phyloP scores from a whole-genome alignment of 2,113 vertebrate genomes.

The Saccopteryx bilineata region DNA sequence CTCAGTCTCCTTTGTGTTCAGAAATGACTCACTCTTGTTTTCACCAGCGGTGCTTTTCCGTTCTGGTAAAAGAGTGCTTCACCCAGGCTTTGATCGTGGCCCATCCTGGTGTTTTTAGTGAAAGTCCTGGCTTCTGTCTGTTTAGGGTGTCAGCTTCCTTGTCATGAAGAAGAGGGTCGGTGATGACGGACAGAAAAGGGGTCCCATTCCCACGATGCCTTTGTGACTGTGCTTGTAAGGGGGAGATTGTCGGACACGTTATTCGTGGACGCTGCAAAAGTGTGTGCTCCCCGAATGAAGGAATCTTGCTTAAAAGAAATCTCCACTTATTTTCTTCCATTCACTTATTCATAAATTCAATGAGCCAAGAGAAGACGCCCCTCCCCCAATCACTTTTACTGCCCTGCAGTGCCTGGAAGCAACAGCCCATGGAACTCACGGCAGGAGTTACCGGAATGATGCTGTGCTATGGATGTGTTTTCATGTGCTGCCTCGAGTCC shows the following conservation, averaged over 20 bases:
- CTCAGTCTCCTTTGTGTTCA: constrained; percentile 3
- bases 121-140: neutral
- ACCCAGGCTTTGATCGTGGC: neutral
- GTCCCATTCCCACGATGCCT: neutral
- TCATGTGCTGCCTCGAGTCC: neutral
- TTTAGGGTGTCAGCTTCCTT: neutral
- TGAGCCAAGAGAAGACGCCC: neutral
- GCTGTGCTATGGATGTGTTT: neutral
- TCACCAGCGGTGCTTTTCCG: neutral
- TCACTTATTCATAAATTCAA: neutral
- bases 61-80: neutral
- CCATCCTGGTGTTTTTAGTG: neutral
- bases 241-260: neutral
- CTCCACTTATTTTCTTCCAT: neutral
- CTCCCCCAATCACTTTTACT: neutral
- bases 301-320: neutral
- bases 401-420: neutral
- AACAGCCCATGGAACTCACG: neutral
- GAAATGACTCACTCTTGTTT: constrained; percentile 56
- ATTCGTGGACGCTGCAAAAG: rapidly evolving
- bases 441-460: no score
- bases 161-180: neutral
- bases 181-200: neutral
- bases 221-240: neutral
- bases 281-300: neutral